Conservation (phyloP, 2,113 vertebrate species). For the Chauna torquata region DNA sequence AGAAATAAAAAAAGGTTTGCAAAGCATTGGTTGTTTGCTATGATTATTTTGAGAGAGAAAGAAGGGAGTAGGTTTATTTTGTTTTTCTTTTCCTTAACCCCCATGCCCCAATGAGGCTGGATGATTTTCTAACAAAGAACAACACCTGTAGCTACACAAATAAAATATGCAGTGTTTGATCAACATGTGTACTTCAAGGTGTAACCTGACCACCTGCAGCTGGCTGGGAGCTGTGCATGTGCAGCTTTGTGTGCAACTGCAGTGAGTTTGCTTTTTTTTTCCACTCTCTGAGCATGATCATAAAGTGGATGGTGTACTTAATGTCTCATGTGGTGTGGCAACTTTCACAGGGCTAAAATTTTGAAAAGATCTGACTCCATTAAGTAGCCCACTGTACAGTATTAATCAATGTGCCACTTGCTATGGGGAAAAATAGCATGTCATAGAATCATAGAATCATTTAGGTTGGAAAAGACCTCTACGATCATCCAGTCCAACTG, state of each 20-base stretch:
- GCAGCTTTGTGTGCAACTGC: background rate
- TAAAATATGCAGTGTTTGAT: background rate
- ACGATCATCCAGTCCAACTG: no score
- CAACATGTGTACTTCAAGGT: background rate
- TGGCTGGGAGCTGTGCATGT: background rate
- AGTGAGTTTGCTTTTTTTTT: background rate
- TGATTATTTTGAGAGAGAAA: background rate
- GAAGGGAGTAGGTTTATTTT: background rate
- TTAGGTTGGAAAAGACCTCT: no score
- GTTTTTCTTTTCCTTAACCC: background rate
- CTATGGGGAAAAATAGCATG: background rate
- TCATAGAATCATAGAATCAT: no score
- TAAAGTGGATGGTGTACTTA: background rate
- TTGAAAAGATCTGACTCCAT: background rate
- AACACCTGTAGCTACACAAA: background rate
- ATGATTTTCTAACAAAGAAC: background rate
- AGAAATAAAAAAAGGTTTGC: background rate
- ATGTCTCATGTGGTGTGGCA: background rate
- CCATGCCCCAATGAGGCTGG: background rate
- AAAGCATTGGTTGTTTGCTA: background rate
- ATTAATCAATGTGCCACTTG: background rate
- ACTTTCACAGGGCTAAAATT: background rate
- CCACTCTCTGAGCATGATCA: background rate
- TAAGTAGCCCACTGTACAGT: background rate
- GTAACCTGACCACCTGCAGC: background rate